Evolutionary conservation across 2,113 vertebrate species (phyloP).

Genomic region (Psittacara wagleri): DNA sequence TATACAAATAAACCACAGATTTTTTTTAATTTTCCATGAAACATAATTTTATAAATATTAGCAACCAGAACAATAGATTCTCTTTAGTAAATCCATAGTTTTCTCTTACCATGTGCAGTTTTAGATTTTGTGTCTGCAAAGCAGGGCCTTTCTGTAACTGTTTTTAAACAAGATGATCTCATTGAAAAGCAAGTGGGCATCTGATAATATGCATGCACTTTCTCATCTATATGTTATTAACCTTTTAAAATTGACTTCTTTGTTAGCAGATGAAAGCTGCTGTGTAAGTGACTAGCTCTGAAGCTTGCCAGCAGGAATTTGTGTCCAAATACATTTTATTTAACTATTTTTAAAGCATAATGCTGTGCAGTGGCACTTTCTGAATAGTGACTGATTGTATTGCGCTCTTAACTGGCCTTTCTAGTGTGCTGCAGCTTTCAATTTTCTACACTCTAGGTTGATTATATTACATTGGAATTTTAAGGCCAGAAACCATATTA

Average conservation of each 20-base stretch:
- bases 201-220: neutral
- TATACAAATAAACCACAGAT: neutral
- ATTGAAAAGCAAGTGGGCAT: neutral
- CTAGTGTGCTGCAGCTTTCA: neutral
- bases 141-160: neutral
- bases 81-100: neutral
- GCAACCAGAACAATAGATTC: neutral
- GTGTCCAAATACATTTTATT: neutral
- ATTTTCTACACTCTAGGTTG: neutral
- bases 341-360: neutral
- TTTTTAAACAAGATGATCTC: neutral
- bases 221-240: neutral
- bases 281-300: conserved; percentile 5
- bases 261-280: neutral
- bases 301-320: conserved; percentile 4
- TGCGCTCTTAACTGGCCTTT: neutral
- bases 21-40: neutral
- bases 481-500: neutral
- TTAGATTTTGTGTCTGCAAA: neutral
- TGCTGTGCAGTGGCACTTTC: neutral
- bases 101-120: neutral
- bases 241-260: conserved; percentile 6
- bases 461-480: neutral
- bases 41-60: neutral
- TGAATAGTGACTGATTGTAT: conserved; percentile 25